phyloP scores from a whole-genome alignment of 1,140 invertebrate species.

The Apis laboriosa region DNA sequence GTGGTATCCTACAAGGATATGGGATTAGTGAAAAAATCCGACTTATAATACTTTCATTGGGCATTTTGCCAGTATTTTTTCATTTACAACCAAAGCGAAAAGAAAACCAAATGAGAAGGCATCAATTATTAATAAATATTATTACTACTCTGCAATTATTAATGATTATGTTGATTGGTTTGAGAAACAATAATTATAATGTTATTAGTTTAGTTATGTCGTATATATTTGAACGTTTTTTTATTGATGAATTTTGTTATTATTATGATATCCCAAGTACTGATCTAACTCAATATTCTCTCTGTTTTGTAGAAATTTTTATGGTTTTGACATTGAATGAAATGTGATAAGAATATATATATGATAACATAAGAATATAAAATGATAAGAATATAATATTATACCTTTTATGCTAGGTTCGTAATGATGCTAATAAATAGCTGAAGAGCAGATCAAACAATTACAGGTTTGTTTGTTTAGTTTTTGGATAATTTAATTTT shows the following conservation, averaged over 20 bases:
- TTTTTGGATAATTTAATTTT: too few relatives aligned
- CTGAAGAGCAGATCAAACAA: too few relatives aligned
- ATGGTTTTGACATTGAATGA: slow-evolving; percentile 72
- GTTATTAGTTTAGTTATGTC: slow-evolving; percentile 75
- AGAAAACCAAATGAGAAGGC: slow-evolving; percentile 66
- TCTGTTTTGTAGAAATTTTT: slow-evolving; percentile 77
- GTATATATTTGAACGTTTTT: slow-evolving; percentile 72
- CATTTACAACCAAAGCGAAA: slow-evolving; percentile 66
- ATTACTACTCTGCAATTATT: slow-evolving; percentile 68
- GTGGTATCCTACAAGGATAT: slow-evolving; percentile 72
- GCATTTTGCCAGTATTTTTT: slow-evolving; percentile 69
- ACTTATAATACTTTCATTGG: slow-evolving; percentile 65
- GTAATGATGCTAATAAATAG: too few relatives aligned
- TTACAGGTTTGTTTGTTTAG: too few relatives aligned
- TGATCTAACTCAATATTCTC: slow-evolving; percentile 76
- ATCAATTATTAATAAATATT: slow-evolving; percentile 65
- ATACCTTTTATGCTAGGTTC: not conserved
- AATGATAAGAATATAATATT: slow-evolving; percentile 21
- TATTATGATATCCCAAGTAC: slow-evolving; percentile 75
- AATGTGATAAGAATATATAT: slow-evolving; percentile 46
- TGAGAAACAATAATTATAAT: slow-evolving; percentile 67
- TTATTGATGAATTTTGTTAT: slow-evolving; percentile 77
- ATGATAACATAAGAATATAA: not conserved
- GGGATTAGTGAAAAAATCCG: slow-evolving; percentile 66
- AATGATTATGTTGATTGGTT: slow-evolving; percentile 67